Evolutionary conservation across 1,140 invertebrate species (phyloP).

Genomic region (Drosophila varians): DNA sequence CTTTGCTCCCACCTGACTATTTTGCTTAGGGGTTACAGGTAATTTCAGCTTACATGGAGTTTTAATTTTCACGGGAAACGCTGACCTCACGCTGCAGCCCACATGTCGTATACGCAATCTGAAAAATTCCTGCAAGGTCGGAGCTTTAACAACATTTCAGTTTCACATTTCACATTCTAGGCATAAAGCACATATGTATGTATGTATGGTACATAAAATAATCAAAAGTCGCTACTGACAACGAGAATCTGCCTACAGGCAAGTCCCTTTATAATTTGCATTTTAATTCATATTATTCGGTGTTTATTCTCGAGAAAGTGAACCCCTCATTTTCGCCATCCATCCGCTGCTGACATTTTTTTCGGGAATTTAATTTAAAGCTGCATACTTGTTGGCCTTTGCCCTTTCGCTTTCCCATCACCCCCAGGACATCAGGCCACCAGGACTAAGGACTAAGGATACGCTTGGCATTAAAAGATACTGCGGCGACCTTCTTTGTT

Average conservation of each 20-base stretch:
- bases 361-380: slow-evolving; percentile 44
- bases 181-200: too few species aligned
- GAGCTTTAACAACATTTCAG: slow-evolving; percentile 37
- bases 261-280: slow-evolving; percentile 14
- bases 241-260: slow-evolving; percentile 23
- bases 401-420: not conserved
- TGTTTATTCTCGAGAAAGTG: slow-evolving; percentile 10
- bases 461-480: slow-evolving; percentile 19
- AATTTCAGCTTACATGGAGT: not conserved
- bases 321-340: slow-evolving; percentile 17
- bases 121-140: slow-evolving; percentile 1
- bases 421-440: not conserved
- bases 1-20: slow-evolving; percentile 3
- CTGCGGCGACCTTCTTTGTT: slow-evolving; percentile 19
- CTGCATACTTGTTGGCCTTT: slow-evolving; percentile 25
- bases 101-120: slow-evolving; percentile 41
- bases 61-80: slow-evolving; percentile 15
- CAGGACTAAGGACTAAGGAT: too few species aligned
- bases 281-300: slow-evolving; percentile 50
- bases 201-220: slow-evolving; percentile 6
- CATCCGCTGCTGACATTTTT: slow-evolving; percentile 32
- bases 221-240: slow-evolving; percentile 61
- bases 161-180: slow-evolving; percentile 53
- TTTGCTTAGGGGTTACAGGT: slow-evolving; percentile 7
- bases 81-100: slow-evolving; percentile 12